Evolutionary conservation across 2,888 invertebrate species (phyloP).

Genomic region (Neria commutata): DNA sequence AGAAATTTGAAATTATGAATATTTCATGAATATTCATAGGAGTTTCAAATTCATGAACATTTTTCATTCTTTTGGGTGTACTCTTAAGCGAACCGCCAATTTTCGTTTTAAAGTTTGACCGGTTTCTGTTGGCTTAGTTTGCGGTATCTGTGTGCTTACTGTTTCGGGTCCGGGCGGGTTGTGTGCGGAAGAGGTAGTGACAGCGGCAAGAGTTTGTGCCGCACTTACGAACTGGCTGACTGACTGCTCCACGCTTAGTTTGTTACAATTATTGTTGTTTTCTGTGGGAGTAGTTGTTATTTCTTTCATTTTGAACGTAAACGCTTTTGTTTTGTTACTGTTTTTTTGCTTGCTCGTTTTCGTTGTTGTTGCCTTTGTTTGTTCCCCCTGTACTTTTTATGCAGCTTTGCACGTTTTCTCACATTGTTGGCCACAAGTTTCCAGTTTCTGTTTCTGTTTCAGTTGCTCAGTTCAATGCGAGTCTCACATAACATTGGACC

Average conservation of each 20-base stretch:
- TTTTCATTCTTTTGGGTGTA: too few relatives aligned
- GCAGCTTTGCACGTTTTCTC: slow-evolving; percentile 7
- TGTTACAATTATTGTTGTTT: background rate
- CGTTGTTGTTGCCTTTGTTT: slow-evolving; percentile 11
- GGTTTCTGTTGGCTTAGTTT: slow-evolving; percentile 23
- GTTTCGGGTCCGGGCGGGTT: background rate
- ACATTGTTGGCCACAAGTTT: slow-evolving; percentile 34
- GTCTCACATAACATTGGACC: slow-evolving; percentile 38
- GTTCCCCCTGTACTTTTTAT: slow-evolving; percentile 15
- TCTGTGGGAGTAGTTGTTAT: background rate
- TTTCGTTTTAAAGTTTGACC: slow-evolving; percentile 12
- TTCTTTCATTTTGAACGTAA: background rate
- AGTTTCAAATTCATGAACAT: too few relatives aligned
- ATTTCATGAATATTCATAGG: too few relatives aligned
- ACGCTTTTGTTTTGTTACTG: slow-evolving; percentile 8
- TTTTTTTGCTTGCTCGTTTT: slow-evolving; percentile 11
- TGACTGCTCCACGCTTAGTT: background rate
- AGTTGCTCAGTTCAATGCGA: slow-evolving; percentile 50
- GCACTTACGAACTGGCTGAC: slow-evolving; percentile 8
- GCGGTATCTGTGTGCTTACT: slow-evolving; percentile 13
- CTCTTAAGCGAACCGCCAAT: slow-evolving; percentile 4
- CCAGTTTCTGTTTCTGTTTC: slow-evolving; percentile 43
- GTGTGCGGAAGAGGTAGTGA: background rate
- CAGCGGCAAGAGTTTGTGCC: slow-evolving; percentile 9
- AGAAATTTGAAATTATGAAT: too few relatives aligned